phyloP scores from a whole-genome alignment of 1,140 invertebrate genomes.

The Pogonomyrmex californicus region DNA sequence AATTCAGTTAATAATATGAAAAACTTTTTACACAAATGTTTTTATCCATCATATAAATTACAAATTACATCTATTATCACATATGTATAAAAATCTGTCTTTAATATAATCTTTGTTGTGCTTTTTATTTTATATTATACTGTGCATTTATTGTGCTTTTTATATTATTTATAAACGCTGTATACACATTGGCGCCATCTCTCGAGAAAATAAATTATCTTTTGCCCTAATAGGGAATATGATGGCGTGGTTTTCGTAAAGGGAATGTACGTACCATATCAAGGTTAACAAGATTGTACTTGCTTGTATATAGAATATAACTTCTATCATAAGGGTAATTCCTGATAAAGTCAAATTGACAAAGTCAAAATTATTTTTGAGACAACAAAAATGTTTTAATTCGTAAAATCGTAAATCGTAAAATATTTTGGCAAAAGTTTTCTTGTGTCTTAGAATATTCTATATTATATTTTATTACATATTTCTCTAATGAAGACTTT shows the following conservation, averaged over 20 bases:
- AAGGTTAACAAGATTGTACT: not conserved
- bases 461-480: not conserved
- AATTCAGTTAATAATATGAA: not conserved
- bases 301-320: not conserved
- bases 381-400: not conserved
- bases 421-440: not conserved
- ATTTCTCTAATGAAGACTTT: not conserved
- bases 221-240: not conserved
- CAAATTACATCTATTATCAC: not conserved
- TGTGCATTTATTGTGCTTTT: not conserved
- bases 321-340: not conserved
- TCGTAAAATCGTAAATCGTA: not conserved
- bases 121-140: no score
- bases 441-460: not conserved
- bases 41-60: not conserved
- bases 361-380: not conserved
- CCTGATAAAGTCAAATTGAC: no score
- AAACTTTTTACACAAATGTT: not conserved
- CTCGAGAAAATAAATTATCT: slow-evolving; percentile 21
- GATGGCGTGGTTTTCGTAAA: not conserved
- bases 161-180: not conserved
- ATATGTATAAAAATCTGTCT: not conserved
- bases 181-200: slow-evolving; percentile 40
- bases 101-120: not conserved
- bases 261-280: slow-evolving; percentile 40